Evolutionary conservation across 2,888 invertebrate genomes (phyloP).

Genomic region (Drosophila flavopinicola): DNA sequence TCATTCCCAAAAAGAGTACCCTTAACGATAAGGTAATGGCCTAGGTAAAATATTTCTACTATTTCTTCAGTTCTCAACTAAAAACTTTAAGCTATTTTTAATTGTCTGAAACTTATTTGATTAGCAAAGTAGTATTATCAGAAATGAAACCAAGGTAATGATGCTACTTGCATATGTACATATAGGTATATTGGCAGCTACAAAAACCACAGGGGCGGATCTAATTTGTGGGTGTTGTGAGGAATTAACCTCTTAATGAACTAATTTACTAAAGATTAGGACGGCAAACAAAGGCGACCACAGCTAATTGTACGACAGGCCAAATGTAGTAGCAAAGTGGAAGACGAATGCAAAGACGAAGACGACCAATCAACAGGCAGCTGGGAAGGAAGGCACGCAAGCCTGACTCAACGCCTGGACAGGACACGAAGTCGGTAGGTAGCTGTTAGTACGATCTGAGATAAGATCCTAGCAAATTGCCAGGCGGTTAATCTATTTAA

Average conservation of each 20-base stretch:
- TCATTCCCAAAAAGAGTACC: too few relatives aligned
- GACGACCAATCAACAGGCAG: slow-evolving; percentile 7
- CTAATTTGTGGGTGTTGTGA: slow-evolving; percentile 84
- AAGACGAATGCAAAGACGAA: slow-evolving; percentile 7
- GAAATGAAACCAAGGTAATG: background rate
- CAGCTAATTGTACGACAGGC: slow-evolving; percentile 65
- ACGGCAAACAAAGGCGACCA: slow-evolving; percentile 66
- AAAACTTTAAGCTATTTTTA: too few relatives aligned
- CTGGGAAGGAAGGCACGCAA: too few relatives aligned
- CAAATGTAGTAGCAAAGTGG: slow-evolving; percentile 19
- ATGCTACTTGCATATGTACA: background rate
- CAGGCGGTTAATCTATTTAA: slow-evolving; percentile 85
- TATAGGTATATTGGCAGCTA: slow-evolving; percentile 11
- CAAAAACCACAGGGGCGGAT: slow-evolving; percentile 19
- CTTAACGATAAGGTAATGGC: too few relatives aligned
- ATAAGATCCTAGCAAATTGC: slow-evolving; percentile 81
- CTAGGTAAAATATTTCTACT: too few relatives aligned
- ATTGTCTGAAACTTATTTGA: too few relatives aligned
- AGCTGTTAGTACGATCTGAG: slow-evolving; percentile 46
- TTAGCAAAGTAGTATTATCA: too few relatives aligned
- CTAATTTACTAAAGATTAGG: slow-evolving; percentile 84
- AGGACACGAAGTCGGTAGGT: slow-evolving; percentile 31
- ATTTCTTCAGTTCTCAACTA: too few relatives aligned
- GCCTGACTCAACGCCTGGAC: slow-evolving; percentile 19
- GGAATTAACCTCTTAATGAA: slow-evolving; percentile 85